Evolutionary conservation across 2,113 vertebrate species (phyloP), one percentile per base, ranked within the genome.

Genomic region (Microtus richardsoni): DNA sequence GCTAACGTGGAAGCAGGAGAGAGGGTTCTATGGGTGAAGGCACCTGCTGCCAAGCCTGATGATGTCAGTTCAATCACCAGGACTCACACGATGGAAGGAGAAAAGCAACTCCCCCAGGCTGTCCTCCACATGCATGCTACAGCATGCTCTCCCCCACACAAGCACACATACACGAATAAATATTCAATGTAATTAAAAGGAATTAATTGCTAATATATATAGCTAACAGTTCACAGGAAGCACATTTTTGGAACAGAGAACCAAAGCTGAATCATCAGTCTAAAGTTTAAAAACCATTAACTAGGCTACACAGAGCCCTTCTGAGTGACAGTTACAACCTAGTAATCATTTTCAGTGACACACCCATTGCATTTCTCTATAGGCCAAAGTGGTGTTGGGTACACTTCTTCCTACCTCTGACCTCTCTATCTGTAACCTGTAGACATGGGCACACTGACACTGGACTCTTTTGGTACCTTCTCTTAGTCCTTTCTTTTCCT

Each of bases 201-300:
- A 84, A 71, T 41, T 78, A 94, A 66, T 66, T 75, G 70, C 41
- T 84, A 70, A 92, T 91, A 86, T n/a, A 66, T 88, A 58, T 36
- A 71, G 17, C 33, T 71, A 82, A 30, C 41, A 78, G 33, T 91
- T 85, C 77, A 79, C 68, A 49, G 70, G 36, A 88, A 84, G 36
- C 68, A 91, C 82, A 73, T 68, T 91, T 90, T 87, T 47, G 26
- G n/a, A 95, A 36, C 3, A 17, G 86, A 84, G 54, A 91, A 87
- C 70, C 8, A 5, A 44, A 91, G 33, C 86, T 89, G 79, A 88
- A 80, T 84, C 60, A 41, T 3, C 39, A 83, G 84, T 75, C 17
- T 54, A 83, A 86, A 54, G 30, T n/a, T 70, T 14, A 44, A 87
- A 12, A 87, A 88, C 8, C 70, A 10, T 86, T 62, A 86, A 64